phyloP scores from a whole-genome alignment of 2,797 vertebrate genomes.

The Acrossocheilus wenchowensis region DNA sequence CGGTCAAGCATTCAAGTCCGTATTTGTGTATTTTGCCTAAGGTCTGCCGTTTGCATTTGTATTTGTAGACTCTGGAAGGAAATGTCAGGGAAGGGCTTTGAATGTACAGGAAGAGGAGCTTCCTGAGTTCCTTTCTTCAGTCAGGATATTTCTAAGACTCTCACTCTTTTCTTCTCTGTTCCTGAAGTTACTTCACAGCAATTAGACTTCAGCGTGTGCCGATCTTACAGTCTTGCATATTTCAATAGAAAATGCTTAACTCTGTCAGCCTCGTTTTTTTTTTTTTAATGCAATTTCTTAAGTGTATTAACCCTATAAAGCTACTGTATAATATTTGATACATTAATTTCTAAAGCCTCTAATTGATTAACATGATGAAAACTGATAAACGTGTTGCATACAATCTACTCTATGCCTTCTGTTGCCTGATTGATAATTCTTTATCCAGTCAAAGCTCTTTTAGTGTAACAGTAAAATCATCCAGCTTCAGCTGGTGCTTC shows the following conservation, averaged over 20 bases:
- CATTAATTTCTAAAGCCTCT: background rate
- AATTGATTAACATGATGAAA: background rate
- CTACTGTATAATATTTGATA: background rate
- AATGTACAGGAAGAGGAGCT: slow-evolving; percentile 71
- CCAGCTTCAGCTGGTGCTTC: no score
- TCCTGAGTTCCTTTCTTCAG: slow-evolving; percentile 67
- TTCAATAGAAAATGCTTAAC: background rate
- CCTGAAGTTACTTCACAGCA: slow-evolving; percentile 3
- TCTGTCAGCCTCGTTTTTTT: background rate
- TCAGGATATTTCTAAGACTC: slow-evolving; percentile 59
- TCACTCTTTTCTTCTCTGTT: slow-evolving; percentile 23
- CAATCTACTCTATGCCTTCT: background rate
- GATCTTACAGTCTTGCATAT: background rate
- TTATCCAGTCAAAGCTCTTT: background rate
- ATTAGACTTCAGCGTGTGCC: background rate
- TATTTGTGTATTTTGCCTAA: slow-evolving; percentile 20
- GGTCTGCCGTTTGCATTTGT: slow-evolving; percentile 53
- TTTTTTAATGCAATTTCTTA: no score
- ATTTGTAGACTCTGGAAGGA: slow-evolving; percentile 56
- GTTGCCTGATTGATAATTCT: background rate
- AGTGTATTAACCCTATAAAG: background rate
- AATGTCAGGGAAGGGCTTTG: slow-evolving; percentile 75
- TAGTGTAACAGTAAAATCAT: no score
- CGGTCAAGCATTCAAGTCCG: background rate
- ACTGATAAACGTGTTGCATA: background rate